Base-by-base conservation (phyloP, 2,797 vertebrate species). In the Silurus lanzhouensis region DNA sequence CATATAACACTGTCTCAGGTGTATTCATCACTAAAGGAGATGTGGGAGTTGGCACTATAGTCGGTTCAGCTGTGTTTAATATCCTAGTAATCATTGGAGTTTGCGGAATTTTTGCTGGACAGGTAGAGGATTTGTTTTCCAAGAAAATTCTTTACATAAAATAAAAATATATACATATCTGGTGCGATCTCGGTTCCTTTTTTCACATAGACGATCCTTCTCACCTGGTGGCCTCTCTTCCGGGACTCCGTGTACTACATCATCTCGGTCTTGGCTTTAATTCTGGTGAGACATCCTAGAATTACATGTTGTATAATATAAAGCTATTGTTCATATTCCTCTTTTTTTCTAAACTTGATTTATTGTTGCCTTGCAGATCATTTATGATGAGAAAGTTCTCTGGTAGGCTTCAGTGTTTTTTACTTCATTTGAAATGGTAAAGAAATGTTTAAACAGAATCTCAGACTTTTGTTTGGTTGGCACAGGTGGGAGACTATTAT, bases 21-120 rank as follows among this genome's bases (percentile, higher is more conserved):
- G 96, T 96, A 74, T 96, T 96, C 87, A 96, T 96, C 91, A 96
- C 96, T 22, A 96, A 96, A 89, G 95, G 96, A 83, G 96, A 96
- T 7, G 94, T 96, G 3, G 96, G 96, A 5, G 94, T 96, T n/a
- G 95, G 95, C 63, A 96, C 96, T 19, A 96, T 96, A 5, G 95
- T 96, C 61, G 95, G 95, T 74, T 96, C 96, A 9, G 96, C 96
- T 2, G 96, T 96, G 84, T 96, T 96, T 88, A 96, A 96, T 91
- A 93, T 96, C 90, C 92, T 96, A 79, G 94, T 96, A 84, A 96
- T 96, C 91, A 96, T 96, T 13, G 96, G 95, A 27, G 87, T 96
- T 79, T 96, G 95, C 79, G 96, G 95, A 57, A 94, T 96, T 88
- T 96, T 96, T 67, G 48, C 95, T 15, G 91, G 93, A 86, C 95